These are phyloP conservation scores for Tipula helvola DNA, from an alignment of 2,888 invertebrate genomes.

Conservation along the genomic window DNA sequence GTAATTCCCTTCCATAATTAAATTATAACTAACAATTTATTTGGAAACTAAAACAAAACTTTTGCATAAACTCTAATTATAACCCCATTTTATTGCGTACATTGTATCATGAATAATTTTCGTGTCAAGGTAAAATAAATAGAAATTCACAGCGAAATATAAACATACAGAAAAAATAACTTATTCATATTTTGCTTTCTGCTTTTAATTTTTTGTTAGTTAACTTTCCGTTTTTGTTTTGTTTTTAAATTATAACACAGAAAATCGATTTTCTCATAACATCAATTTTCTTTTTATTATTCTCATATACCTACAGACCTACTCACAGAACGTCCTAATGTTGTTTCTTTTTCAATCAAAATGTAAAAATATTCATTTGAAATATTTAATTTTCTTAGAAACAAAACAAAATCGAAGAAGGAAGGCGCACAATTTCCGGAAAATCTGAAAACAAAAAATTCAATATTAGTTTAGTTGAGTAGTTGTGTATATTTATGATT, in stretches of 20 bases:
- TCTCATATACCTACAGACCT: not conserved
- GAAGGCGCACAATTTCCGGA: not conserved
- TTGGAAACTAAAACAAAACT: not conserved
- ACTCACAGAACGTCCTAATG: not conserved
- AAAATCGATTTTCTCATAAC: not conserved
- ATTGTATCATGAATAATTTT: not conserved
- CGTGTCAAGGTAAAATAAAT: not conserved
- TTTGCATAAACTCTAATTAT: not conserved
- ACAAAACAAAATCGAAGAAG: not conserved
- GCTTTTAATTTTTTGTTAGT: not conserved
- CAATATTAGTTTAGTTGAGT: not conserved
- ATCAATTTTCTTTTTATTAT: not conserved
- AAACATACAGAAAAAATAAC: not conserved
- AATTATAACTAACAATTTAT: not conserved
- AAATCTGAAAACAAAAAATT: not conserved
- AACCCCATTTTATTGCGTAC: not conserved
- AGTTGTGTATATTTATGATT: not conserved
- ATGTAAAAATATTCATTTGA: not conserved
- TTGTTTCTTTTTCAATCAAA: not conserved
- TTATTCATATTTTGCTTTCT: not conserved
- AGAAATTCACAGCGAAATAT: not conserved
- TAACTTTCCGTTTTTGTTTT: not conserved
- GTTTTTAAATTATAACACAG: not conserved
- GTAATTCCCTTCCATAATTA: not conserved
- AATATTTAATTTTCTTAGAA: not conserved